Evolutionary conservation across 1,140 invertebrate species (phyloP), one percentile per base, ranked within the genome.

Genomic region (Druon quercuslanigerum): DNA sequence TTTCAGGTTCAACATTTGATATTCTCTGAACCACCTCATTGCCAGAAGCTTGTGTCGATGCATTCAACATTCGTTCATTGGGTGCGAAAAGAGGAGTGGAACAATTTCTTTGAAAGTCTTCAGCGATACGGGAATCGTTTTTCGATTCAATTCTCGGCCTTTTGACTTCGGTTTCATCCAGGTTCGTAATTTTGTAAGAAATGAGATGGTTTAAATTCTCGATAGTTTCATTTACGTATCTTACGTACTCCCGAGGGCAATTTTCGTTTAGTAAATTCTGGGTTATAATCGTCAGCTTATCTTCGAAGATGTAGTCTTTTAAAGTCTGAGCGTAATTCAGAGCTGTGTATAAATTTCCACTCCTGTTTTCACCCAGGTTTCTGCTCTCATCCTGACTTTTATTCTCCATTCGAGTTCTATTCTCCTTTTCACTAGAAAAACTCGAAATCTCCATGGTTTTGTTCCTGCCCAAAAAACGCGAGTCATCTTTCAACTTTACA

Each of bases 281-380:
- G n/a, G 87, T 56, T 40, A 90, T 86, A 0, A 76, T 46, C 12
- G 72, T 77, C 7, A 88, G 14, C 51, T 86, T 88, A 33, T 90
- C 83, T 54, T 86, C 81, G 1, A 73, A 74, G 16, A 88, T 74
- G 13, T 84, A 76, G 40, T 86, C 78, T 19, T 76, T 78, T 16
- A 87, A 79, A 60, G n/a, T 80, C 40, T 17, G 75, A 76, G 20
- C 19, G 52, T 73, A 73, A 60, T 75, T 76, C 25, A 70, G 20
- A 78, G 51, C 50, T 16, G 72, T 25, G 25, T 56, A 66, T 9
- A 66, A 25, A 46, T 66, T 66, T n/a, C 60, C 60, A 16, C 5
- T n/a, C 8, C 13, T 66, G 11, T 40, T 14, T 14, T 66, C 33
- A n/a, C 16, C 8, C 25, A 40, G 20, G 9, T n/a, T 46, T 66